phyloP scores from a whole-genome alignment of 2,888 invertebrate genomes.

The Ligdia adustata region DNA sequence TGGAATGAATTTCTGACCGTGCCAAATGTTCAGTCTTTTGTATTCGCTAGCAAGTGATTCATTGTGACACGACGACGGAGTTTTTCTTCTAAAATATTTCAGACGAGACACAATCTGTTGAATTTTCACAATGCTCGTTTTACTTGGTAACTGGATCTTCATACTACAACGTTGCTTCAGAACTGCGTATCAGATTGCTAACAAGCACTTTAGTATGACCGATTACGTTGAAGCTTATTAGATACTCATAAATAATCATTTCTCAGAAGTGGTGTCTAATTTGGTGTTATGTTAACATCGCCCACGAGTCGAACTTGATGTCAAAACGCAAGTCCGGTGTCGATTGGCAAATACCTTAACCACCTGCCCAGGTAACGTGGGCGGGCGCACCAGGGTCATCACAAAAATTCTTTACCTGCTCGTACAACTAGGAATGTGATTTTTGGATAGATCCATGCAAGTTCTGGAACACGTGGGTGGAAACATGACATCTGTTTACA shows the following conservation, averaged over 20 bases:
- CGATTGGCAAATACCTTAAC: slow-evolving; percentile 57
- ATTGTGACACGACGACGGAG: slow-evolving; percentile 42
- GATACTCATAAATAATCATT: slow-evolving; percentile 27
- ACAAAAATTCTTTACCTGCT: slow-evolving; percentile 52
- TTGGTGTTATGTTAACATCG: slow-evolving; percentile 48
- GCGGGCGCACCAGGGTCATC: slow-evolving; percentile 61
- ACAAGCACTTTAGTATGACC: slow-evolving; percentile 17
- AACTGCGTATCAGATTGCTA: slow-evolving; percentile 20
- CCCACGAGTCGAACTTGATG: slow-evolving; percentile 55
- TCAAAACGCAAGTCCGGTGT: slow-evolving; percentile 48
- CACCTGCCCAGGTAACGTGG: slow-evolving; percentile 77
- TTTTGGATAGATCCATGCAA: slow-evolving; percentile 35
- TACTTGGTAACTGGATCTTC: slow-evolving; percentile 26
- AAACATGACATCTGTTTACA: slow-evolving; percentile 28
- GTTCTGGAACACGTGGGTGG: slow-evolving; percentile 33
- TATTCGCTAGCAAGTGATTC: slow-evolving; percentile 59
- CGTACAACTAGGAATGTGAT: slow-evolving; percentile 46
- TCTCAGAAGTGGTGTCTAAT: slow-evolving; percentile 35
- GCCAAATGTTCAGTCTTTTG: slow-evolving; percentile 69
- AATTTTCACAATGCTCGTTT: slow-evolving; percentile 24
- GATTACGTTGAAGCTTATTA: slow-evolving; percentile 22
- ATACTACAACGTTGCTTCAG: slow-evolving; percentile 27
- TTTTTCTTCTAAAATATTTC: slow-evolving; percentile 45
- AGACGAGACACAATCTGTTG: slow-evolving; percentile 33
- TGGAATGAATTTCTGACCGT: slow-evolving; percentile 58